These are phyloP conservation scores for Tachina fera DNA, from an alignment of 2,888 invertebrate genomes.

Conservation along the genomic window DNA sequence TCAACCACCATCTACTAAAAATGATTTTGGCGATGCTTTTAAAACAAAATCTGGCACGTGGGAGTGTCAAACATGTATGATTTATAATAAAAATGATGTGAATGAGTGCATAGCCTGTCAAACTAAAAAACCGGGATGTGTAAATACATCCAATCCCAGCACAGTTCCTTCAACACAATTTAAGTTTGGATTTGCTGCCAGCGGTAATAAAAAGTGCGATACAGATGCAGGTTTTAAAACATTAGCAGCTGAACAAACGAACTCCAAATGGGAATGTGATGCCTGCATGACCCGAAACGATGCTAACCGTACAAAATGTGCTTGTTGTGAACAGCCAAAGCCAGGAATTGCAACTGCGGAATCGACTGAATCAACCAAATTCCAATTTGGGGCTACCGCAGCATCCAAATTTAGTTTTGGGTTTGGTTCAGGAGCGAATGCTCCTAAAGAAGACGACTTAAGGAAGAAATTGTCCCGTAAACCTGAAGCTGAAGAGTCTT, in stretches of 20 bases:
- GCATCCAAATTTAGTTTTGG: slow-evolving; percentile 80
- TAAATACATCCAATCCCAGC: slow-evolving; percentile 14
- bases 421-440: slow-evolving; percentile 73
- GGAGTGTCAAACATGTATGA: slow-evolving; percentile 85
- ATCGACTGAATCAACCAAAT: slow-evolving; percentile 74
- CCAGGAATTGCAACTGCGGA: slow-evolving; percentile 79
- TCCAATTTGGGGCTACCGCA: slow-evolving; percentile 78
- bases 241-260: slow-evolving; percentile 79
- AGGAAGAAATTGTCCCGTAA: slow-evolving; percentile 56
- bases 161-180: slow-evolving; percentile 59
- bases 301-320: slow-evolving; percentile 83
- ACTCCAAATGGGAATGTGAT: slow-evolving; percentile 85
- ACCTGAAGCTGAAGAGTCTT: slow-evolving; percentile 45
- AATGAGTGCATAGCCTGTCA: slow-evolving; percentile 85
- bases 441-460: slow-evolving; percentile 74
- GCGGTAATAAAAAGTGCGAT: slow-evolving; percentile 52
- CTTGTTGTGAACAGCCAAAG: slow-evolving; percentile 85
- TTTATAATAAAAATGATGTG: slow-evolving; percentile 83
- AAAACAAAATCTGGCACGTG: slow-evolving; percentile 85
- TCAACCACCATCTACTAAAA: slow-evolving; percentile 58
- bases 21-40: slow-evolving; percentile 83
- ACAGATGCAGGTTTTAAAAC: slow-evolving; percentile 81
- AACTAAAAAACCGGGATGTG: slow-evolving; percentile 82
- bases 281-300: slow-evolving; percentile 86
- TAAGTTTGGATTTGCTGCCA: slow-evolving; percentile 73